A percentile compares a stretch with the other conserved stretches of the same genome.
Evolutionary conservation across 1,140 invertebrate species (phyloP).

Genomic region (Tetraneura akinire): DNA sequence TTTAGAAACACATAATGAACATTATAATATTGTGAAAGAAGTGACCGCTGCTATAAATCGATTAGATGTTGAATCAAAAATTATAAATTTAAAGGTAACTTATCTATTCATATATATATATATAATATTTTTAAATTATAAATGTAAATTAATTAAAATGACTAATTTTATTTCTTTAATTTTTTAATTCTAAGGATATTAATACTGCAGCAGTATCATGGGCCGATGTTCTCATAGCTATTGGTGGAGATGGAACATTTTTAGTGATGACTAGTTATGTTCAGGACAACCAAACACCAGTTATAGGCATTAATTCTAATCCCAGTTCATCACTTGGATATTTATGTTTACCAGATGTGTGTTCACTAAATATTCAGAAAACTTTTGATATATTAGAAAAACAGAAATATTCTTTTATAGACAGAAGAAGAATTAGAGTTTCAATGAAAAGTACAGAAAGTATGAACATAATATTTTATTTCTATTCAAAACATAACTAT

Average conservation of each 20-base stretch:
- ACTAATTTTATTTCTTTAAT: not conserved
- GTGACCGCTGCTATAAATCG: conserved; percentile 19
- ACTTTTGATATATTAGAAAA: conserved; percentile 49
- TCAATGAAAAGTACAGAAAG: conserved; percentile 38
- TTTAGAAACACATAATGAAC: conserved; percentile 40
- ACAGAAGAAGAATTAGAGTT: conserved; percentile 40
- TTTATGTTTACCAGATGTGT: conserved; percentile 83
- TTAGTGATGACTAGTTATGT: conserved; percentile 89
- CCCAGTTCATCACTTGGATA: conserved; percentile 90
- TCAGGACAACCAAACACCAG: conserved; percentile 73
- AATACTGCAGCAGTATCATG: conserved; percentile 61
- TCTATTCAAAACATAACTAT: not conserved
- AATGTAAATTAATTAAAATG: not conserved
- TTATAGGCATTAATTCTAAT: conserved; percentile 98
- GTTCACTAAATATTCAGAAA: conserved; percentile 64
- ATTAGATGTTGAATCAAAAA: conserved; percentile 43
- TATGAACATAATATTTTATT: conserved; percentile 5
- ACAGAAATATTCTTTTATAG: conserved; percentile 17
- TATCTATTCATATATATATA: not conserved
- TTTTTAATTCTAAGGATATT: conserved; percentile 24
- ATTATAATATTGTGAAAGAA: conserved; percentile 47
- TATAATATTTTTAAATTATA: not conserved
- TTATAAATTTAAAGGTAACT: conserved; percentile 43
- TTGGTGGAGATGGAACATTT: conserved; percentile 98
- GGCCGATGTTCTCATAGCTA: conserved; percentile 92